These are phyloP conservation scores for Macaca nemestrina DNA, from an alignment of 2,113 vertebrate species.

Conservation along the genomic window DNA sequence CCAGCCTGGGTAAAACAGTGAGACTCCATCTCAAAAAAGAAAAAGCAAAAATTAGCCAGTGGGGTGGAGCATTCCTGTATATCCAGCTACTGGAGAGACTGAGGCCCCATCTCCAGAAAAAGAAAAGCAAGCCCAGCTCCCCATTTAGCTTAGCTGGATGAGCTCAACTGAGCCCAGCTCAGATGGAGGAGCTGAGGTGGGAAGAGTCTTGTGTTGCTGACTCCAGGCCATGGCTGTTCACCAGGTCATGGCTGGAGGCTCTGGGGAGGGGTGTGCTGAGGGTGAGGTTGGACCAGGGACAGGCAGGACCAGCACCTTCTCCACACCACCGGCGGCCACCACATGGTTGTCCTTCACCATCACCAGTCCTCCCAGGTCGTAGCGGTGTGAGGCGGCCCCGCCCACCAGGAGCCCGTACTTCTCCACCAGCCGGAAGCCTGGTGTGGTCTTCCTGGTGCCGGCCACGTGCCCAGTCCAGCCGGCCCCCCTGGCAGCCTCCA, in stretches of 20 bases:
- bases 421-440: constrained; percentile 90
- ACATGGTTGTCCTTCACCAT: constrained; percentile 94
- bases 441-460: constrained; percentile 91
- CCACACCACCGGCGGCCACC: constrained; percentile 86
- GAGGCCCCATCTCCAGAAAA: no score
- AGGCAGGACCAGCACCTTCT: constrained; percentile 77
- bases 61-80: no score
- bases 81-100: no score
- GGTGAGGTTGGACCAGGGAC: not conserved
- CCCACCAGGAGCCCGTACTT: constrained; percentile 91
- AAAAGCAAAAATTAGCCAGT: no score
- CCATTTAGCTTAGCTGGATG: no score
- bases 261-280: not conserved
- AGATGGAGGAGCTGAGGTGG: no score
- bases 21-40: no score
- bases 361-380: constrained; percentile 87
- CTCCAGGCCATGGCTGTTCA: not conserved
- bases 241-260: not conserved
- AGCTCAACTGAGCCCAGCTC: no score
- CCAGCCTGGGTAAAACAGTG: no score
- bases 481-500: not conserved
- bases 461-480: constrained; percentile 88
- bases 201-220: rapidly evolving
- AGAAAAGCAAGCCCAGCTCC: no score
- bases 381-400: constrained; percentile 86